Percentiles rank a stretch among this genome's conserved stretches.
Conservation (phyloP, 2,797 vertebrate species). For the Coregonus sp. region DNA sequence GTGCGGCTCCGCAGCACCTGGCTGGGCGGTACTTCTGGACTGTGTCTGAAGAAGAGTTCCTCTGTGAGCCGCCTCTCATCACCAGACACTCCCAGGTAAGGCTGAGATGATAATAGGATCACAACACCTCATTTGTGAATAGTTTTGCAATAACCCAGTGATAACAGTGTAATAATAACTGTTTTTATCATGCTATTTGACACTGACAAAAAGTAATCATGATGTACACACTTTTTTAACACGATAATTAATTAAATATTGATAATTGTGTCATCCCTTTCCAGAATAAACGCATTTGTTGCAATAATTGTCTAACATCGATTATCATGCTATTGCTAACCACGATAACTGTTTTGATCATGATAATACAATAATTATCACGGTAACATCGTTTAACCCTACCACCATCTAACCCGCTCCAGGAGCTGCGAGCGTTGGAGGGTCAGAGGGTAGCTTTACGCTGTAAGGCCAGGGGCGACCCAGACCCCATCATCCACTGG, state of each 20-base stretch:
- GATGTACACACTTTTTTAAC: too few relatives aligned
- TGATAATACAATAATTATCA: not conserved
- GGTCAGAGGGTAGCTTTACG: conserved; percentile 92
- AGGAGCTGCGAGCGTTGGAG: conserved; percentile 91
- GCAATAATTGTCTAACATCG: too few relatives aligned
- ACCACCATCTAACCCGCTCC: not conserved
- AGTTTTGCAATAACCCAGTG: not conserved
- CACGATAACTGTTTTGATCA: conserved; percentile 31
- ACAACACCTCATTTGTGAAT: too few relatives aligned
- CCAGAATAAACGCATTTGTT: too few relatives aligned
- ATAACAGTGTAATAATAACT: too few relatives aligned
- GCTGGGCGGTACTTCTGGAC: conserved; percentile 98
- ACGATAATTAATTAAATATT: too few relatives aligned
- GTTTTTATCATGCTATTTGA: too few relatives aligned
- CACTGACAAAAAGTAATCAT: too few relatives aligned
- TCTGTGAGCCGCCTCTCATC: conserved; percentile 97
- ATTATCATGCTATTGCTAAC: not conserved
- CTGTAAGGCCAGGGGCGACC: conserved; percentile 95
- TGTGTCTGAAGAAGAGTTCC: conserved; percentile 95
- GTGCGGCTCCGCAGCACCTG: conserved; percentile 89
- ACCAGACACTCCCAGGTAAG: conserved; percentile 89
- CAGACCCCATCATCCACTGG: conserved; percentile 96
- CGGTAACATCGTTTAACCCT: not conserved
- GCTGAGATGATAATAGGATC: not conserved
- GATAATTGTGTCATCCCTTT: too few relatives aligned